Percentiles rank a stretch among this genome's conserved stretches.
Evolutionary conservation across 2,113 vertebrate species (phyloP).

Genomic region (Empidonax alnorum): DNA sequence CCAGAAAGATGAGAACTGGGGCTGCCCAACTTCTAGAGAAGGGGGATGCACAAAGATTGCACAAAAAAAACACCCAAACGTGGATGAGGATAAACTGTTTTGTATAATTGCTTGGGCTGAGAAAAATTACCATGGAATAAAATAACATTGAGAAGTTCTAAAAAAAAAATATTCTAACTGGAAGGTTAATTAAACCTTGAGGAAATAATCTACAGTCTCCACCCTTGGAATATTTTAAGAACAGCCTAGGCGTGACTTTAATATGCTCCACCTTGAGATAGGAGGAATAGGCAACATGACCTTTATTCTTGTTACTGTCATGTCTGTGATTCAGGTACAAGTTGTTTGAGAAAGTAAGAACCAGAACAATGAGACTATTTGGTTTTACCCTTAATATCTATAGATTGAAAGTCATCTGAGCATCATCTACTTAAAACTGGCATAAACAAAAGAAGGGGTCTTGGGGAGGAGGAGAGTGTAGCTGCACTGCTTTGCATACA

Average conservation of each 20-base stretch:
- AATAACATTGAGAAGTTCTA: neutral
- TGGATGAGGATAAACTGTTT: neutral
- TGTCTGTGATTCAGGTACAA: neutral
- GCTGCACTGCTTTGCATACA: neutral
- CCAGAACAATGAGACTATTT: neutral
- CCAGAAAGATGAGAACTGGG: neutral
- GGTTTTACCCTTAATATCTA: neutral
- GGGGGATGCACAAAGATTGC: neutral
- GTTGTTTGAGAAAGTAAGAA: neutral
- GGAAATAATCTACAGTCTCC: neutral
- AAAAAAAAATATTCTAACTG: neutral
- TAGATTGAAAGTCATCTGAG: neutral
- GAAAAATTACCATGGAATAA: neutral
- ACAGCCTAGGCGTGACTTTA: neutral
- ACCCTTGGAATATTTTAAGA: neutral
- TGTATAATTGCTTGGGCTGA: neutral
- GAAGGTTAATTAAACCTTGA: neutral
- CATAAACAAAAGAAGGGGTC: accelerated
- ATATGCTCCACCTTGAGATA: neutral
- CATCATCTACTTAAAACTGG: neutral
- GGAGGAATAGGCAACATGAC: accelerated
- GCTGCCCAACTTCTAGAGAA: neutral
- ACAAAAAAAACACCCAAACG: accelerated
- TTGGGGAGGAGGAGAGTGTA: neutral
- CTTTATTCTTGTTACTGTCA: neutral